These are phyloP conservation scores for Perognathus longimembris DNA, from an alignment of 2,113 vertebrate species.

Conservation along the genomic window DNA sequence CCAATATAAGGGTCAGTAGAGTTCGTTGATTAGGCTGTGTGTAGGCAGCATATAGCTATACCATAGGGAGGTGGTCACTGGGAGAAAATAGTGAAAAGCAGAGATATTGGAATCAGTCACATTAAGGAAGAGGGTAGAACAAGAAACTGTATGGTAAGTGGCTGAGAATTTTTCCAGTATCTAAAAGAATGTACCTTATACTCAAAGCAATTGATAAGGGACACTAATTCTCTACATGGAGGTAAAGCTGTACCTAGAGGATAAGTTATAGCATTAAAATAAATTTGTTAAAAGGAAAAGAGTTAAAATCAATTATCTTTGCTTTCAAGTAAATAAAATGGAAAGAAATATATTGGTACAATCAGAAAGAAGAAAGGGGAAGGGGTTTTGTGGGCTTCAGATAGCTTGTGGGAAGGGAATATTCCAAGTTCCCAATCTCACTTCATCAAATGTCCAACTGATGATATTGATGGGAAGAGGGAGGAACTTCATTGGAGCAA, in stretches of 20 bases:
- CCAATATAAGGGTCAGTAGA: fast-evolving
- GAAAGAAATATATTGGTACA: too few relatives aligned
- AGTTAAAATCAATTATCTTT: background rate
- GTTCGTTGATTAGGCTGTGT: too few relatives aligned
- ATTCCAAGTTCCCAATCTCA: too few relatives aligned
- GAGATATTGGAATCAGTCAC: background rate
- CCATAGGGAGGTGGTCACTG: background rate
- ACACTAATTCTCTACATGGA: background rate
- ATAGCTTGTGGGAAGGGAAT: too few relatives aligned
- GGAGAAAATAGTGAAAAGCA: background rate
- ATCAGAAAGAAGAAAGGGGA: too few relatives aligned
- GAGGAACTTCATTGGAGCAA: too few relatives aligned
- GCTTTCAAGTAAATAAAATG: background rate
- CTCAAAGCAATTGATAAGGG: too few relatives aligned
- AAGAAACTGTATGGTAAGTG: background rate
- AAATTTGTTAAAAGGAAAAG: background rate
- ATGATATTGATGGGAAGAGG: too few relatives aligned
- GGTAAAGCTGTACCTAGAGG: background rate
- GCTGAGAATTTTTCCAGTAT: background rate
- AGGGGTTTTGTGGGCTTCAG: too few relatives aligned
- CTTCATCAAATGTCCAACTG: too few relatives aligned
- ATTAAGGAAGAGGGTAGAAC: background rate
- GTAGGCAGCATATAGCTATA: background rate
- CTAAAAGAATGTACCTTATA: background rate
- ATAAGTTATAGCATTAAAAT: background rate